Percentiles rank a stretch among this genome's conserved stretches.
phyloP scores from a whole-genome alignment of 1,140 invertebrate species.

The Drosophila arizonae region DNA sequence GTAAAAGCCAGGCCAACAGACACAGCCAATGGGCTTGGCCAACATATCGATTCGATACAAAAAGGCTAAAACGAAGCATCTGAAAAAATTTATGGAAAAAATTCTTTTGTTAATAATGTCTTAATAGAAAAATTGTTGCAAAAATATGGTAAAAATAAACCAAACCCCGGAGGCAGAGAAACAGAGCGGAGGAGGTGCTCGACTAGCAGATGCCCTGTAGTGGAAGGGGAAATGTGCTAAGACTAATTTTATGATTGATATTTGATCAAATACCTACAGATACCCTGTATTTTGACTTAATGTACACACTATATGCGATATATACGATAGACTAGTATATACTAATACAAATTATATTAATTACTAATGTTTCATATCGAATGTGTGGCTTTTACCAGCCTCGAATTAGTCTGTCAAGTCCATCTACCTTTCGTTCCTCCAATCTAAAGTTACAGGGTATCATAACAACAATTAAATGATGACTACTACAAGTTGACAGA shows the following conservation, averaged over 20 bases:
- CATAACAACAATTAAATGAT: too few relatives aligned
- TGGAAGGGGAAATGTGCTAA: background rate
- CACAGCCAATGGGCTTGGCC: conserved; percentile 20
- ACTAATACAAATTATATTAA: too few relatives aligned
- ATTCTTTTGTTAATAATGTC: conserved; percentile 70
- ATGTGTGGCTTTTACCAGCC: too few relatives aligned
- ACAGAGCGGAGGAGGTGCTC: background rate
- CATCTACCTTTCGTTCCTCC: background rate
- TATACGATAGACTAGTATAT: too few relatives aligned
- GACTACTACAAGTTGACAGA: conserved; percentile 23
- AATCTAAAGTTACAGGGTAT: background rate
- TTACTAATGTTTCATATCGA: too few relatives aligned
- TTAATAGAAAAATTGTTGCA: conserved; percentile 60
- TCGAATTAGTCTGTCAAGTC: too few relatives aligned
- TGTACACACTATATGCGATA: too few relatives aligned
- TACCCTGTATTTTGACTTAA: too few relatives aligned
- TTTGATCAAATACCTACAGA: too few relatives aligned
- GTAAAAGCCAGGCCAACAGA: conserved; percentile 9
- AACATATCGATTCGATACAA: conserved; percentile 3
- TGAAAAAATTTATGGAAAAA: conserved; percentile 14
- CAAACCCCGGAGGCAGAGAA: background rate
- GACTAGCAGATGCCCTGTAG: background rate
- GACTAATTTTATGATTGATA: background rate
- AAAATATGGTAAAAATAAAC: conserved; percentile 19
- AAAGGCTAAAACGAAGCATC: conserved; percentile 14